Percentiles rank a stretch among this genome's conserved stretches.
Evolutionary conservation across 2,797 vertebrate genomes (phyloP).

Genomic region (Coluber constrictor): DNA sequence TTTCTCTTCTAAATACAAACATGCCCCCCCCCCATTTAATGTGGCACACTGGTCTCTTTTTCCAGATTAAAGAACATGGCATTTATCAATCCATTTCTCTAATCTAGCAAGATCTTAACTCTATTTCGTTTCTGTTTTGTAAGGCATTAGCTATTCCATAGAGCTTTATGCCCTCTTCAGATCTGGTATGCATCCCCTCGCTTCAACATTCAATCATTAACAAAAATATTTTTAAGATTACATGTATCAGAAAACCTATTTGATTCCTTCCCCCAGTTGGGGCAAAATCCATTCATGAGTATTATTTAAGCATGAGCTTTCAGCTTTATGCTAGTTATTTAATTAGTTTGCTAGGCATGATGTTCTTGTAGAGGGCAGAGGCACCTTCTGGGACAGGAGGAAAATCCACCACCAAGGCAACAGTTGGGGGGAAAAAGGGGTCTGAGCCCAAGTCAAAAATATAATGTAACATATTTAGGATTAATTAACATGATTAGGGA

Average conservation of each 20-base stretch:
- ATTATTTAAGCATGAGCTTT: neutral
- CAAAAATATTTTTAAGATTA: neutral
- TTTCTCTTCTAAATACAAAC: neutral
- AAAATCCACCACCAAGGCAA: neutral
- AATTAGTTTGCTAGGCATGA: neutral
- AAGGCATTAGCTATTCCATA: neutral
- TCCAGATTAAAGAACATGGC: neutral
- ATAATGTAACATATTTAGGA: neutral
- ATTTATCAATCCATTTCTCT: neutral
- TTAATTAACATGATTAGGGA: too few relatives aligned
- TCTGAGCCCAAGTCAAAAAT: neutral
- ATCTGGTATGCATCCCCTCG: neutral
- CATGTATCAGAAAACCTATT: neutral
- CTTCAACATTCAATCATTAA: neutral
- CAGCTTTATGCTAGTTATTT: neutral
- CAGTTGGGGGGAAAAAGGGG: fast-evolving
- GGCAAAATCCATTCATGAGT: neutral
- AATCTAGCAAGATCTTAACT: neutral
- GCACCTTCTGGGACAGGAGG: neutral
- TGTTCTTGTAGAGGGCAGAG: neutral
- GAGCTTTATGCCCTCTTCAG: neutral
- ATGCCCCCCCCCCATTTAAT: neutral
- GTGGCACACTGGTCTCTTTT: neutral
- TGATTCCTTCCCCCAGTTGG: neutral
- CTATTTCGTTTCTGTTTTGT: neutral